Conservation (phyloP, 2,113 vertebrate species). For the Lagopus muta region DNA sequence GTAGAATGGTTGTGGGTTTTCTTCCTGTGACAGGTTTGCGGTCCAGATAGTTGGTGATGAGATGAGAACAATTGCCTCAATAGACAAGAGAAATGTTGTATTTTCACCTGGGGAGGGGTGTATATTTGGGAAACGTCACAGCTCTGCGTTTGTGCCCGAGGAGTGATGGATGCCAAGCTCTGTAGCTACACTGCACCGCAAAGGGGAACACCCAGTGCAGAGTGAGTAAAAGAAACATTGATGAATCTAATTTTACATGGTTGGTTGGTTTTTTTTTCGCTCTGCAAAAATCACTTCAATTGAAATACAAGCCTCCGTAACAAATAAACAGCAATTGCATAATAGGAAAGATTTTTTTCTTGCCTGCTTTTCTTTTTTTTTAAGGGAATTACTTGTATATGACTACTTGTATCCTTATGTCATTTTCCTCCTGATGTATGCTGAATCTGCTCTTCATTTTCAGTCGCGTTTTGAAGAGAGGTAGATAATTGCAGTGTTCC, state of each 20-base stretch:
- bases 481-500: background rate
- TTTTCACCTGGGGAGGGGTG: background rate
- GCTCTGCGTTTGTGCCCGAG: background rate
- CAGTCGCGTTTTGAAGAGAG: background rate
- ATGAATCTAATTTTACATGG: constrained; percentile 27
- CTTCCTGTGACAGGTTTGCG: constrained; percentile 35
- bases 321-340: background rate
- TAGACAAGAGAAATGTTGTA: background rate
- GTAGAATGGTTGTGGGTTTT: constrained; percentile 45
- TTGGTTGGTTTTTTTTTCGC: background rate
- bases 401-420: background rate
- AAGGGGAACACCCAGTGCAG: constrained; percentile 46
- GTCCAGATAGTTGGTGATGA: background rate
- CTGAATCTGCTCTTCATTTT: background rate
- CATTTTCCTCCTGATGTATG: background rate
- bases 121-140: background rate
- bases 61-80: background rate
- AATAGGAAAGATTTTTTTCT: constrained; percentile 3
- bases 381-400: background rate
- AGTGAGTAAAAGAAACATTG: constrained; percentile 60
- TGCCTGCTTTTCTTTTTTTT: background rate
- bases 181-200: background rate
- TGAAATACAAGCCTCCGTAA: background rate
- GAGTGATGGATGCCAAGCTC: background rate
- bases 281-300: background rate